These are phyloP conservation scores for Cacoxenus indagator DNA, from an alignment of 2,888 invertebrate genomes.

Conservation along the genomic window DNA sequence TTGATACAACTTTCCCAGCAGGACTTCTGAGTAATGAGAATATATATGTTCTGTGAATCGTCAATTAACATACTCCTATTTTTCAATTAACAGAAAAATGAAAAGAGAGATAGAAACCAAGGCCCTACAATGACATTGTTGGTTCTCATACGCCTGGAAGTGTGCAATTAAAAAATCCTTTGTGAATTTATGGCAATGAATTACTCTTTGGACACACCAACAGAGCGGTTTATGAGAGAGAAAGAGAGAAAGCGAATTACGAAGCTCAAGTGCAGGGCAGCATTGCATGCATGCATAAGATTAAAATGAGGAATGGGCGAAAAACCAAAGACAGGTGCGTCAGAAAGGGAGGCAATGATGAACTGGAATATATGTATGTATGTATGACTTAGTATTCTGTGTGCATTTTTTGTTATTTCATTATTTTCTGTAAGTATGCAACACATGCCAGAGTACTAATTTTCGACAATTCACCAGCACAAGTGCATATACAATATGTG, in stretches of 20 bases:
- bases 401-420: not conserved
- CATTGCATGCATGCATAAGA: not conserved
- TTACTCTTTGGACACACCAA: slow-evolving; percentile 42
- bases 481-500: not conserved
- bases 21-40: too few relatives aligned
- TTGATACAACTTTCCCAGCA: too few relatives aligned
- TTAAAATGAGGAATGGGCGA: slow-evolving; percentile 1
- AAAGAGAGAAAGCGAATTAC: slow-evolving; percentile 30
- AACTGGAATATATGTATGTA: not conserved
- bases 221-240: slow-evolving; percentile 25
- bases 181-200: slow-evolving; percentile 64
- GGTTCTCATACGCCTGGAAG: too few relatives aligned
- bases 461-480: not conserved
- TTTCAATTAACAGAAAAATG: too few relatives aligned
- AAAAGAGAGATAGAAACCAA: too few relatives aligned
- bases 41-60: too few relatives aligned
- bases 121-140: too few relatives aligned
- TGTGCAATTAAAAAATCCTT: slow-evolving; percentile 64
- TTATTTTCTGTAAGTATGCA: not conserved
- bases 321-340: not conserved
- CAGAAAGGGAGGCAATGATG: not conserved
- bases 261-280: not conserved
- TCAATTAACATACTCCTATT: too few relatives aligned
- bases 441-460: not conserved
- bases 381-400: not conserved